Conservation (phyloP, 2,888 invertebrate species). For the Octodonta nipae region DNA sequence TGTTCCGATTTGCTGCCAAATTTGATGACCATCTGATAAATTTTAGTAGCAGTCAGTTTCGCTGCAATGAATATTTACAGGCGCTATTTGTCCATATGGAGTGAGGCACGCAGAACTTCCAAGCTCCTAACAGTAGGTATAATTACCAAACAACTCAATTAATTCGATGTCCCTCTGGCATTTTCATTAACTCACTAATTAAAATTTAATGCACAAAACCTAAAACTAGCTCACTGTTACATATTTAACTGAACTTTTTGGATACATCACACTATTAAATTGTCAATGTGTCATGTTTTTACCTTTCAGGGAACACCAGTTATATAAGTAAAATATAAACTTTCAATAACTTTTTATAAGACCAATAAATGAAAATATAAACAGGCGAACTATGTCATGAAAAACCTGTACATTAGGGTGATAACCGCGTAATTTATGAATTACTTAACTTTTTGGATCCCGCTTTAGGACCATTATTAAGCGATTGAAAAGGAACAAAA, state of each 20-base stretch:
- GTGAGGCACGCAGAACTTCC: not conserved
- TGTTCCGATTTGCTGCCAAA: too few relatives aligned
- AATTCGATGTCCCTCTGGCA: constrained; percentile 1
- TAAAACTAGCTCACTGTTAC: not conserved
- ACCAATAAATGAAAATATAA: not conserved
- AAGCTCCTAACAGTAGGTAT: not conserved
- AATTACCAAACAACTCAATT: not conserved
- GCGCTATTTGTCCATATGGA: not conserved
- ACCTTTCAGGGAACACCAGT: not conserved
- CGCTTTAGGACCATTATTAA: too few relatives aligned
- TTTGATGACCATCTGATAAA: too few relatives aligned
- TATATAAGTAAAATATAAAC: constrained; percentile 1
- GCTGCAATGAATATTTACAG: not conserved
- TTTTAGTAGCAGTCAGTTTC: too few relatives aligned
- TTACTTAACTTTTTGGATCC: too few relatives aligned
- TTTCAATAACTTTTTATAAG: not conserved
- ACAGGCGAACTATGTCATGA: not conserved
- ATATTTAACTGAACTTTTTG: too few relatives aligned
- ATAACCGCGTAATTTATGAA: too few relatives aligned
- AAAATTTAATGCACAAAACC: not conserved
- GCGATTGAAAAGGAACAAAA: too few relatives aligned
- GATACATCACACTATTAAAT: too few relatives aligned
- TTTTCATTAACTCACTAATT: not conserved
- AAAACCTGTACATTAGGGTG: too few relatives aligned
- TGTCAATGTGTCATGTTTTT: constrained; percentile 1